Evolutionary conservation across 2,888 invertebrate species (phyloP), one percentile per base, ranked within the genome.

Genomic region (Arrhopalites spinosus): DNA sequence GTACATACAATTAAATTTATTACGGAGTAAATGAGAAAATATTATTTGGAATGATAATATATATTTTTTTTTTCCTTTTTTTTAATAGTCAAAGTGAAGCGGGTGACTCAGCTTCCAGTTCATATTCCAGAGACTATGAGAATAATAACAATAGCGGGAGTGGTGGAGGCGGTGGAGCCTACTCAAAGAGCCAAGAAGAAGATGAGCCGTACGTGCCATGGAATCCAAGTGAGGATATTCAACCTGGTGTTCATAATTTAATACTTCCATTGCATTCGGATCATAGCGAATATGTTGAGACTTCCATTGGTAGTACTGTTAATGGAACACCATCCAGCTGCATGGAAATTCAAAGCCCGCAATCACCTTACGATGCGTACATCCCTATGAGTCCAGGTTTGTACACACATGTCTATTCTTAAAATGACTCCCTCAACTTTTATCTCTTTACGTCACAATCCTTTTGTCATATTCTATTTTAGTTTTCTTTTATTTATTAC

Each of bases 371-470:
- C 78, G 85, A 84, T 43, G 81, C 84, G 53, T 89, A 89, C 80
- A 87, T 89, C 85, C 87, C 88, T 50, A 89, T 89, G 88, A 88
- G 88, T 83, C 87, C 87, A 70, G 85, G 86, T 83, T 80, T 68
- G 76, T 73, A 23, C 29, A n/a, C n/a, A n/a, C n/a, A n/a, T n/a
- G n/a, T n/a, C n/a, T n/a, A n/a, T n/a, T n/a, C n/a, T n/a, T n/a
- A n/a, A n/a, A n/a, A n/a, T n/a, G n/a, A n/a, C n/a, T n/a, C n/a
- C n/a, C n/a, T 20, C 5, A 59, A 59, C 20, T 53, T 36, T 7
- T 36, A 36, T 36, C 36, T 11, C 11, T 11, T 11, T 36, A 36
- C 61, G 25, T 25, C 61, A 67, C 3, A 43, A 36, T 36, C 36
- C 5, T 36, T 11, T 36, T 7, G 11, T 36, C 45, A 2, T 43